phyloP scores from a whole-genome alignment of 2,113 vertebrate genomes.

The Lepisosteus osseus region DNA sequence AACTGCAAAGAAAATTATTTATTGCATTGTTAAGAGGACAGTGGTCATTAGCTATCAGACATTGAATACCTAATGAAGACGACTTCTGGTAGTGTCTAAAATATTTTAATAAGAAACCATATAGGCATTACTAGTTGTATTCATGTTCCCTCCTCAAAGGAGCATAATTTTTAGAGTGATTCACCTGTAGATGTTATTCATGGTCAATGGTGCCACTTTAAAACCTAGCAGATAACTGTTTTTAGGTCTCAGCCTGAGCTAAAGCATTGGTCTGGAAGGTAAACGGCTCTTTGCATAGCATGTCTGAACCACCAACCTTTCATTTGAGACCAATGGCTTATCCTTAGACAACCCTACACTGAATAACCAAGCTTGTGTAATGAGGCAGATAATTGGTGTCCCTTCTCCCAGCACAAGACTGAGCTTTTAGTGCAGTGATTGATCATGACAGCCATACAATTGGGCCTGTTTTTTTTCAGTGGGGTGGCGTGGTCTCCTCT shows the following conservation, averaged over 20 bases:
- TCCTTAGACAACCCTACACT: conserved; percentile 49
- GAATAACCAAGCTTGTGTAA: conserved; percentile 74
- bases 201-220: not conserved
- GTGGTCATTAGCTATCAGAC: too few species aligned
- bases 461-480: conserved; percentile 53
- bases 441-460: conserved; percentile 73
- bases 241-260: conserved; percentile 2
- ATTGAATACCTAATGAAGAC: too few species aligned
- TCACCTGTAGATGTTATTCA: not conserved
- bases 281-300: not conserved
- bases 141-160: not conserved
- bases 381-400: conserved; percentile 74
- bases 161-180: not conserved
- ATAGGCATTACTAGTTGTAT: too few species aligned
- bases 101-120: too few species aligned
- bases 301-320: not conserved
- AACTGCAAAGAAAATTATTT: too few species aligned
- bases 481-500: conserved; percentile 49
- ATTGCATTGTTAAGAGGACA: too few species aligned
- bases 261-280: not conserved
- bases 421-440: conserved; percentile 64
- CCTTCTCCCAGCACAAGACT: conserved; percentile 64
- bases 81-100: too few species aligned
- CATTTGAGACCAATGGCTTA: conserved; percentile 63
- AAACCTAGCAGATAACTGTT: not conserved